These are phyloP conservation scores for Engraulis encrasicolus DNA, from an alignment of 2,113 vertebrate species.

Conservation along the genomic window DNA sequence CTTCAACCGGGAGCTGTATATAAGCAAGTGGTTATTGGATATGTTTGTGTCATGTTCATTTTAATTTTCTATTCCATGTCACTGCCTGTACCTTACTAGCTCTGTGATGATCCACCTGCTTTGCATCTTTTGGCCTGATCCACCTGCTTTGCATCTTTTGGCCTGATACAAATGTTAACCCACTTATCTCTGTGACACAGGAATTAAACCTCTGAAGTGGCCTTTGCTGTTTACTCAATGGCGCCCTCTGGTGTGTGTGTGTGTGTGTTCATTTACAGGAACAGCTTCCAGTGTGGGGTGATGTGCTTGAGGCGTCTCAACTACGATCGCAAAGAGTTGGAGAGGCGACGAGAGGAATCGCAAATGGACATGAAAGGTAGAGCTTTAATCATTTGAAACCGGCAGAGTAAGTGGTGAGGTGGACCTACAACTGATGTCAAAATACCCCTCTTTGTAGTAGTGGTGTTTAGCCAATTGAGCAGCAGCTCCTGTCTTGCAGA, in stretches of 20 bases:
- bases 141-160: no score
- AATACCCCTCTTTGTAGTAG: not conserved
- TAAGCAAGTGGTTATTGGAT: no score
- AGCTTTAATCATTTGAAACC: not conserved
- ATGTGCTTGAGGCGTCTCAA: constrained; percentile 94
- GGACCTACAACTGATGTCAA: no score
- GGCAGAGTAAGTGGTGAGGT: no score
- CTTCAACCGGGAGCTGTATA: no score
- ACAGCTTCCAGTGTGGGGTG: constrained; percentile 98
- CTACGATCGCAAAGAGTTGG: constrained; percentile 93
- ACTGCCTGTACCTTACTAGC: no score
- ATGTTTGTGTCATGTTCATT: no score
- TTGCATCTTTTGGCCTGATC: no score
- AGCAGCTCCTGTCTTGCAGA: not conserved
- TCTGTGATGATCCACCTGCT: no score
- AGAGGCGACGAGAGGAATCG: constrained; percentile 86
- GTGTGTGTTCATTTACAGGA: constrained; percentile 71
- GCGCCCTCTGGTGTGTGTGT: not conserved
- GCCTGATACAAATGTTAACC: no score
- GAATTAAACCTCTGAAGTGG: not conserved
- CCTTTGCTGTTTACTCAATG: not conserved
- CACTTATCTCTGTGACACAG: no score
- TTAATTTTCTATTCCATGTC: no score
- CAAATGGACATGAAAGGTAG: constrained; percentile 85
- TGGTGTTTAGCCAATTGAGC: not conserved